Conservation (phyloP, 2,113 vertebrate species). For the Synchiropus splendidus region DNA sequence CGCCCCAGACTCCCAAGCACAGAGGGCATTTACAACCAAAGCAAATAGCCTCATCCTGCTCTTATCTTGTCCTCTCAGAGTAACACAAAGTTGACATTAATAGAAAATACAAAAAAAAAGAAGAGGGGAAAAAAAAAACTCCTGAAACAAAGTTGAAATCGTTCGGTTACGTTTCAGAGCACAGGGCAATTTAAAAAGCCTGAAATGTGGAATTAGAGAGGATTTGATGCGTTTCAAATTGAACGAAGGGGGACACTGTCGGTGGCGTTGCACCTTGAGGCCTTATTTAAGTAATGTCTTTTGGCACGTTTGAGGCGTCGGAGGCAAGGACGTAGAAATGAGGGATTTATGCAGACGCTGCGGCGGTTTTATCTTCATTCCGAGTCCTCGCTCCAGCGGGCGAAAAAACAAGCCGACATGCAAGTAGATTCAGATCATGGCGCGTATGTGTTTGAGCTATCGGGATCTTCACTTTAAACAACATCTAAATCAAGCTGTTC, state of each 20-base stretch:
- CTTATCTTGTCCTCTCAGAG: conserved; percentile 39
- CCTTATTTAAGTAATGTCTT: conserved; percentile 67
- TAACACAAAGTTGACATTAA: conserved; percentile 64
- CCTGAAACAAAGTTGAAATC: conserved; percentile 61
- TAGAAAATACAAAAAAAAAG: conserved; percentile 58
- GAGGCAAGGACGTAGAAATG: conserved; percentile 57
- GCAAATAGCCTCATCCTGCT: conserved; percentile 43
- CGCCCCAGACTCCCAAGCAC: conserved; percentile 17
- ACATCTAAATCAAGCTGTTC: conserved; percentile 66
- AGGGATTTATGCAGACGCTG: conserved; percentile 55
- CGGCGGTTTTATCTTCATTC: conserved; percentile 58
- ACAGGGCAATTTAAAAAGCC: conserved; percentile 67
- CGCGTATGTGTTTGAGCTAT: conserved; percentile 56
- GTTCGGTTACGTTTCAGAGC: conserved; percentile 64
- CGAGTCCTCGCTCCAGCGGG: conserved; percentile 30
- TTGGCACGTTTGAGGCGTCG: conserved; percentile 60
- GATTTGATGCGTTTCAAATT: conserved; percentile 72
- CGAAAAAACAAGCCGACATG: conserved; percentile 47
- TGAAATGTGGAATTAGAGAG: conserved; percentile 67
- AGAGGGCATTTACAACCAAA: conserved; percentile 54
- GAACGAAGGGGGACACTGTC: conserved; percentile 54
- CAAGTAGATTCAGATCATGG: conserved; percentile 64
- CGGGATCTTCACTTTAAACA: conserved; percentile 67
- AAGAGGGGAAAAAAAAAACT: conserved; percentile 27
- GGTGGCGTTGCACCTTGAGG: conserved; percentile 57